Evolutionary conservation across 2,888 invertebrate species (phyloP).

Genomic region (Rotaria sp.): DNA sequence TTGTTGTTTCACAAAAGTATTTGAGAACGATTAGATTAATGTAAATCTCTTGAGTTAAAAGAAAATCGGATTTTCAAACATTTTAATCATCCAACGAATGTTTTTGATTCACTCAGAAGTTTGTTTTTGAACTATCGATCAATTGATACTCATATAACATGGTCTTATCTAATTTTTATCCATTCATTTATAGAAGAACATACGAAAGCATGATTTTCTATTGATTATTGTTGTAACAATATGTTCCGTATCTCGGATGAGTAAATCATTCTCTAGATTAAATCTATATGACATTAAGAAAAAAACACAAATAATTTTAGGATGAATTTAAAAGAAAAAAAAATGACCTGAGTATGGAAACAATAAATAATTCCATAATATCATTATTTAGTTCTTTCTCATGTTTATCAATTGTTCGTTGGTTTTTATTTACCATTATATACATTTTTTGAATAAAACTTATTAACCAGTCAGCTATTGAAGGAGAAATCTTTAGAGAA

Average conservation of each 20-base stretch:
- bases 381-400: background rate
- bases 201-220: constrained; percentile 23
- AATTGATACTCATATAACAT: too few species aligned
- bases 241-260: background rate
- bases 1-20: too few species aligned
- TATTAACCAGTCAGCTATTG: background rate
- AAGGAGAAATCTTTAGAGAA: background rate
- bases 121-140: too few species aligned
- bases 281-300: background rate
- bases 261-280: background rate
- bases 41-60: too few species aligned
- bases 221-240: background rate
- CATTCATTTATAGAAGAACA: background rate
- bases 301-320: too few species aligned
- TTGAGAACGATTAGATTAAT: too few species aligned
- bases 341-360: background rate
- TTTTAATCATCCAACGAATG: too few species aligned
- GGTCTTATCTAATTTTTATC: too few species aligned
- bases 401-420: background rate
- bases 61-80: too few species aligned
- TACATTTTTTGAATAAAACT: constrained; percentile 20
- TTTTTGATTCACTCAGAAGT: too few species aligned
- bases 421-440: background rate
- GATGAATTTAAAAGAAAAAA: background rate
- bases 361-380: background rate